Conservation (phyloP, 2,888 invertebrate species). For the Ellobium chinense region DNA sequence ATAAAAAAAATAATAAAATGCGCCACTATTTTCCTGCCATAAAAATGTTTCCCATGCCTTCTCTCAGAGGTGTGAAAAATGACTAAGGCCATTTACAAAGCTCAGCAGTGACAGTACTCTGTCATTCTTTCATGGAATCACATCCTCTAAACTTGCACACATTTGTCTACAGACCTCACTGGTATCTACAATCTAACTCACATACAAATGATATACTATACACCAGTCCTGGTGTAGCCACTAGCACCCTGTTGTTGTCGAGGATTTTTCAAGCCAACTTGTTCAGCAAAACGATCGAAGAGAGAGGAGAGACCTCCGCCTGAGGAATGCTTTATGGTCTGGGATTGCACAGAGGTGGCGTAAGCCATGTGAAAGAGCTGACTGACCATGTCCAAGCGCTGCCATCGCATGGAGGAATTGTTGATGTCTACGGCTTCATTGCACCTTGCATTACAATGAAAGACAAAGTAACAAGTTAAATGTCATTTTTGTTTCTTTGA, state of each 20-base stretch:
- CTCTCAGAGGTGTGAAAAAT: no score
- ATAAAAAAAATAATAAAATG: no score
- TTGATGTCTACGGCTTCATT: slow-evolving; percentile 57
- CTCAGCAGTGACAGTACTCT: no score
- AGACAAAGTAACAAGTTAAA: background rate
- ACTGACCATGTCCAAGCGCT: slow-evolving; percentile 81
- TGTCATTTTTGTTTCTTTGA: no score
- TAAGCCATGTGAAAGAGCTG: slow-evolving; percentile 82
- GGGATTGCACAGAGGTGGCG: slow-evolving; percentile 78
- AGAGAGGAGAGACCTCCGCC: slow-evolving; percentile 80
- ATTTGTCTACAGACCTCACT: no score
- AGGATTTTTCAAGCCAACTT: slow-evolving; percentile 80
- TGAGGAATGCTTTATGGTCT: slow-evolving; percentile 32
- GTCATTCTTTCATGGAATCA: no score
- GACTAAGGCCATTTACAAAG: no score
- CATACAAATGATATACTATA: no score
- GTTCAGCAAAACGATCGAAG: slow-evolving; percentile 83
- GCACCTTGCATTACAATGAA: slow-evolving; percentile 55
- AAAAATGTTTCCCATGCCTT: no score
- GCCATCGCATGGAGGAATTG: slow-evolving; percentile 77
- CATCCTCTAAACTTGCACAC: no score
- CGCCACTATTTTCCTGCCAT: no score
- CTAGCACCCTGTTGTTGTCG: background rate
- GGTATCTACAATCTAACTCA: no score
- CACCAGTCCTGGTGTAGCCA: slow-evolving; percentile 4